phyloP scores from a whole-genome alignment of 1,140 invertebrate genomes.

The Arctopsyche grandis region DNA sequence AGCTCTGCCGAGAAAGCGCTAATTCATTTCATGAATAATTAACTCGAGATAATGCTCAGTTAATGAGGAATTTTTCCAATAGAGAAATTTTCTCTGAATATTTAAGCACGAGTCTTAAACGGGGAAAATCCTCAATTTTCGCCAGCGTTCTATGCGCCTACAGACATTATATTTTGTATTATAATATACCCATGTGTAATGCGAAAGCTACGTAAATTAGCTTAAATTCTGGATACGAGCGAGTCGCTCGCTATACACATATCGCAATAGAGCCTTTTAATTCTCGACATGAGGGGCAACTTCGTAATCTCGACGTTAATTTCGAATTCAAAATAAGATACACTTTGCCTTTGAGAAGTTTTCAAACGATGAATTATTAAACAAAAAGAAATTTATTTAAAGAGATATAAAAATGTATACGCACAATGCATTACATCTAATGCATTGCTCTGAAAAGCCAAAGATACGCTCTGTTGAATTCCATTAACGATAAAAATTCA shows the following conservation, averaged over 20 bases:
- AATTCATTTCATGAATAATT: constrained; percentile 11
- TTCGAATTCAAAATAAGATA: too few species aligned
- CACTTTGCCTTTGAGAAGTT: too few species aligned
- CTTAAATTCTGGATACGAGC: constrained; percentile 16
- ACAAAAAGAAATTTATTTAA: too few species aligned
- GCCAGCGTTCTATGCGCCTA: too few species aligned
- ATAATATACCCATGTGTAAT: too few species aligned
- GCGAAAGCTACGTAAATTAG: not conserved
- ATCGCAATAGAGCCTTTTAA: too few species aligned
- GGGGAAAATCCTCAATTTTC: too few species aligned
- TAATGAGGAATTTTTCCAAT: not conserved
- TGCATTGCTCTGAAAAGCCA: not conserved
- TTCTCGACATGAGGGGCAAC: too few species aligned
- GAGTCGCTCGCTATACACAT: not conserved
- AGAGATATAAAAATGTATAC: too few species aligned
- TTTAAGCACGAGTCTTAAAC: not conserved
- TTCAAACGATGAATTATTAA: too few species aligned
- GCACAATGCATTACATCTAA: not conserved
- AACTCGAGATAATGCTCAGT: not conserved
- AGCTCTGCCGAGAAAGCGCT: not conserved
- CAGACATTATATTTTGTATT: too few species aligned
- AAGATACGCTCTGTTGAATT: constrained; percentile 1
- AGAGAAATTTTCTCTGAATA: not conserved
- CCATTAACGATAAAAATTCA: constrained; percentile 4
- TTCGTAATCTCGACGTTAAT: too few species aligned